Conservation (phyloP, 2,888 invertebrate genomes). For the Sinelater perroti region DNA sequence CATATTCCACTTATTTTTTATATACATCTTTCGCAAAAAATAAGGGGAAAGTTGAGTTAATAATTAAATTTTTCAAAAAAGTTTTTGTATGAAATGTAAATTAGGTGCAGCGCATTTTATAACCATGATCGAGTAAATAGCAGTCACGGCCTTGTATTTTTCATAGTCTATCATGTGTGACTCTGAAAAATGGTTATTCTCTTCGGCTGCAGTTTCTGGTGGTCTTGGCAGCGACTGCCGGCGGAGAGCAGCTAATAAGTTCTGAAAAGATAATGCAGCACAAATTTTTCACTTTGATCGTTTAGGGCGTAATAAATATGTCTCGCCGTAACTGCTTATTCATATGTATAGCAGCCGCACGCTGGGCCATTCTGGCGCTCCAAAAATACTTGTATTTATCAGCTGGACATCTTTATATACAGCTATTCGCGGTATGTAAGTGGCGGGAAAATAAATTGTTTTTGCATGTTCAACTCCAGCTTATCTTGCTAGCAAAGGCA, state of each 20-base stretch:
- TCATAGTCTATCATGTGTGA: no score
- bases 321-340: conserved; percentile 20
- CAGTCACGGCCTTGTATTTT: no score
- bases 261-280: conserved; percentile 17
- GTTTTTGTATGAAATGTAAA: no score
- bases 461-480: conserved; percentile 30
- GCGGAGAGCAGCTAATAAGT: conserved; percentile 6
- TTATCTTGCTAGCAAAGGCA: conserved; percentile 21
- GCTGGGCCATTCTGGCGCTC: conserved; percentile 28
- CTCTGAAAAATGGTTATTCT: no score
- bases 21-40: no score
- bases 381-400: conserved; percentile 33
- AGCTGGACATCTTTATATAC: conserved; percentile 34
- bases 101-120: no score
- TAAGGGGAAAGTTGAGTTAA: no score
- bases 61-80: no score
- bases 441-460: conserved; percentile 32
- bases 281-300: conserved; percentile 22
- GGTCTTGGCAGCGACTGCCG: neutral
- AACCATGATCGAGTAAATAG: no score
- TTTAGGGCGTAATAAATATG: conserved; percentile 22
- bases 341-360: conserved; percentile 17
- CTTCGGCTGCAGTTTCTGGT: no score
- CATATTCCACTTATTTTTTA: no score
- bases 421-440: conserved; percentile 30